These are phyloP conservation scores for Aphelenchoides fujianensis DNA, from an alignment of 1,140 invertebrate species.

Conservation along the genomic window DNA sequence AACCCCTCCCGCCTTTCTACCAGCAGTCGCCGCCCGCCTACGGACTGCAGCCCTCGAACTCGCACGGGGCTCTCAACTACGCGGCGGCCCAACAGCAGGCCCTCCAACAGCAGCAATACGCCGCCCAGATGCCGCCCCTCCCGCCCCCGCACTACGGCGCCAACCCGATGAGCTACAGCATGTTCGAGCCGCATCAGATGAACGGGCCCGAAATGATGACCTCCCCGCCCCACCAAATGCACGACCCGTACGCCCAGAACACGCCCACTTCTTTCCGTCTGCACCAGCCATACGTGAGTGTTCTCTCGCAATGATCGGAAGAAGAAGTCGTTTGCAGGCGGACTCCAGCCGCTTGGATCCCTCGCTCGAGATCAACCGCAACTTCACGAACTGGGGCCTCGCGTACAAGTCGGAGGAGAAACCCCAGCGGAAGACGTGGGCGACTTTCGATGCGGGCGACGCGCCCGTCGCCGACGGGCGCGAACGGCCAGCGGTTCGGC, in stretches of 20 bases:
- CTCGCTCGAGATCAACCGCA: conserved; percentile 53
- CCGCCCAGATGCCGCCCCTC: not conserved
- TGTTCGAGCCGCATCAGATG: conserved; percentile 5
- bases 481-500: not conserved
- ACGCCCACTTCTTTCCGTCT: conserved; percentile 40
- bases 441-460: conserved; percentile 2
- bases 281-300: conserved; percentile 49
- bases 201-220: not conserved
- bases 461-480: not conserved
- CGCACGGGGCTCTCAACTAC: conserved; percentile 35
- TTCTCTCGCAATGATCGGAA: conserved; percentile 7
- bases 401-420: conserved; percentile 44
- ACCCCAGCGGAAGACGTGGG: conserved; percentile 54
- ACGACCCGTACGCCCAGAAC: conserved; percentile 21
- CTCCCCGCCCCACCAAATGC: conserved; percentile 16
- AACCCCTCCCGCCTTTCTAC: conserved; percentile 11
- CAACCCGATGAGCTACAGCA: conserved; percentile 13
- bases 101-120: conserved; percentile 27
- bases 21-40: not conserved
- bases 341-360: conserved; percentile 44
- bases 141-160: not conserved
- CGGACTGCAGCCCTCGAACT: conserved; percentile 32
- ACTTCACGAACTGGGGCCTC: conserved; percentile 60
- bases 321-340: conserved; percentile 38
- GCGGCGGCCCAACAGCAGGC: conserved; percentile 43